Percentiles rank a stretch among this genome's conserved stretches.
phyloP scores from a whole-genome alignment of 2,797 vertebrate species.

The Pangasius sanitwongsei region DNA sequence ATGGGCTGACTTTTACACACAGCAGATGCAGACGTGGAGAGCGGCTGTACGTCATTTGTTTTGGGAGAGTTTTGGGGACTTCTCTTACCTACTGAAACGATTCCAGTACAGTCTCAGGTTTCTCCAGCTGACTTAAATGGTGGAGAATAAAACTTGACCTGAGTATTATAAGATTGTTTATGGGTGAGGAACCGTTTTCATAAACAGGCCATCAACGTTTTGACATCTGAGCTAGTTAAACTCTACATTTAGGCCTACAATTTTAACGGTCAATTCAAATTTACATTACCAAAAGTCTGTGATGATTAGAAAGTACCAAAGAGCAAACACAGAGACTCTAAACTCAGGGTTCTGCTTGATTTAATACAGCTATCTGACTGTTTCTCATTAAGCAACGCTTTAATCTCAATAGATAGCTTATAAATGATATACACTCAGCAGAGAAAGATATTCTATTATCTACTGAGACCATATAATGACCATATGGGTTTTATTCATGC shows the following conservation, averaged over 20 bases:
- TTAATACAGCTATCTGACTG: not conserved
- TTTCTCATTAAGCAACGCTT: not conserved
- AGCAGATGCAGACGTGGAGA: not conserved
- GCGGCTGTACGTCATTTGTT: too few relatives aligned
- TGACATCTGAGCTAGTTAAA: not conserved
- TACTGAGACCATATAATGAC: not conserved
- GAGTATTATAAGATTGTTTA: not conserved
- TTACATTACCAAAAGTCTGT: not conserved
- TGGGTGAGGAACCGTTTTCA: not conserved
- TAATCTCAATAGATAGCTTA: not conserved
- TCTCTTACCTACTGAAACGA: not conserved
- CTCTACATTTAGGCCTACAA: too few relatives aligned
- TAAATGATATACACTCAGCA: not conserved
- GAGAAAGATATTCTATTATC: not conserved
- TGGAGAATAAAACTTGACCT: not conserved
- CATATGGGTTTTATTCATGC: not conserved
- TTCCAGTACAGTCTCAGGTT: not conserved
- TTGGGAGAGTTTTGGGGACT: not conserved
- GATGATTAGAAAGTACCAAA: not conserved
- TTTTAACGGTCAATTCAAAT: not conserved
- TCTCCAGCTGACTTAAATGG: not conserved
- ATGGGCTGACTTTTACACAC: constrained; percentile 21
- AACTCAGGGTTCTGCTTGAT: constrained; percentile 1
- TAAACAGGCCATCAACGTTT: not conserved
- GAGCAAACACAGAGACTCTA: not conserved